phyloP scores from a whole-genome alignment of 2,797 vertebrate species.

The Bradypus variegatus region DNA sequence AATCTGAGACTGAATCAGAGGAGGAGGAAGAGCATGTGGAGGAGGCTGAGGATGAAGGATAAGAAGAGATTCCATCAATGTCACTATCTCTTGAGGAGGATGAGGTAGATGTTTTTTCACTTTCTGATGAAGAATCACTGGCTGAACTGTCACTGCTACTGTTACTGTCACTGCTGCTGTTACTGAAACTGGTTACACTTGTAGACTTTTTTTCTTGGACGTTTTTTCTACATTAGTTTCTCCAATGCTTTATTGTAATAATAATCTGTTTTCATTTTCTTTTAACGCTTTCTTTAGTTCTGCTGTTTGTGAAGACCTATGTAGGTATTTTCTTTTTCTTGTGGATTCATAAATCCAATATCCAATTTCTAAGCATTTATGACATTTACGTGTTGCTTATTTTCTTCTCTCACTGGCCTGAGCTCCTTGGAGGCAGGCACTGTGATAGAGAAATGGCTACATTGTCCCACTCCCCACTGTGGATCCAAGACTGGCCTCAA shows the following conservation, averaged over 20 bases:
- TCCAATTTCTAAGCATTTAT: slow-evolving; percentile 96
- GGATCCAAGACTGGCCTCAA: no score
- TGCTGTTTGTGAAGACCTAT: slow-evolving; percentile 89
- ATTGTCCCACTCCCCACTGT: no score
- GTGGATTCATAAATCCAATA: slow-evolving; percentile 98
- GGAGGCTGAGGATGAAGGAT: slow-evolving; percentile 77
- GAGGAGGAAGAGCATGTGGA: slow-evolving; percentile 82
- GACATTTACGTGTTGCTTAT: slow-evolving; percentile 97
- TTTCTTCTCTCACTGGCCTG: slow-evolving; percentile 83
- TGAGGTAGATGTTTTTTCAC: slow-evolving; percentile 86
- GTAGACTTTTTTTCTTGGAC: slow-evolving; percentile 89
- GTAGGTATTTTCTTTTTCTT: slow-evolving; percentile 95
- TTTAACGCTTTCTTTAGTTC: slow-evolving; percentile 93
- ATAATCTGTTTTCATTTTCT: slow-evolving; percentile 83
- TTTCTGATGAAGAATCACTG: slow-evolving; percentile 87
- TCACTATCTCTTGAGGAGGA: slow-evolving; percentile 83
- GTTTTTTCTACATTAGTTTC: slow-evolving; percentile 83
- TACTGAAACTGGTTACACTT: slow-evolving; percentile 85
- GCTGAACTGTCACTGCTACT: slow-evolving; percentile 85
- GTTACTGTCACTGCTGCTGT: no score
- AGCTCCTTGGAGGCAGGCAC: no score
- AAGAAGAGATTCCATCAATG: slow-evolving; percentile 82
- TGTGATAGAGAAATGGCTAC: no score
- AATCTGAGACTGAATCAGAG: slow-evolving; percentile 78
- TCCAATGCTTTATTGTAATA: slow-evolving; percentile 76